Base-by-base conservation (phyloP, 2,888 invertebrate species). In the Argynnis bischoffii region DNA sequence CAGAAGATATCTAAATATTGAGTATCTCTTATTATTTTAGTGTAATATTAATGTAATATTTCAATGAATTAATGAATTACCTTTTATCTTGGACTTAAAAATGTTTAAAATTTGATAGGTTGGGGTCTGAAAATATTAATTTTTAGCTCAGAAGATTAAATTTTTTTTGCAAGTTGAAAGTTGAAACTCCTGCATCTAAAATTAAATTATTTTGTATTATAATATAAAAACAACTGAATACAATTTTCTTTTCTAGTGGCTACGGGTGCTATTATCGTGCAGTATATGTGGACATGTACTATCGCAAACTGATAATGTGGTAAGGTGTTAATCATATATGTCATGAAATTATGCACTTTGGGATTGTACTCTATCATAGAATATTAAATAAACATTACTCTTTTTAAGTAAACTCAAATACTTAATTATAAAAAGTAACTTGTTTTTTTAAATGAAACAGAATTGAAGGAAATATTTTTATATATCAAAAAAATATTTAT, bases 231-330 rank as follows among this genome's bases (percentile, higher is more conserved):
- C 13, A 53, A 53, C 26, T 53, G 1, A 53, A 15, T 53, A 53
- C 6, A 21, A 26, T n/a, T 55, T 13, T 31, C 1, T 26, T 59
- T 48, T 16, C 35, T 48, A 59, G 59, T 59, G 59, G 59, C 8
- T n/a, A 31, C 48, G 59, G 59, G 46, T 48, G 46, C 31, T 59
- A 59, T 13, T 48, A 26, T 16, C 48, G 48, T 59, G 48, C 47
- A 15, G 57, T 16, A 59, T 59, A 48, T 13, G 47, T 11, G 59
- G 26, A 31, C 31, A 48, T 6, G 59, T 31, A 31, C 31, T 48
- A 5, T 31, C 59, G 13, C 48, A 48, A 13, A 26, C 6, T 31
- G 48, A 59, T 14, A 26, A 59, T 13, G 26, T 47, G 26, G 59
- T 59, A 48, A 59, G 59, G 2, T 11, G 11, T 11, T 41, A 41